Evolutionary conservation across 1,140 invertebrate genomes (phyloP).

Genomic region (Coenobita brevimanus): DNA sequence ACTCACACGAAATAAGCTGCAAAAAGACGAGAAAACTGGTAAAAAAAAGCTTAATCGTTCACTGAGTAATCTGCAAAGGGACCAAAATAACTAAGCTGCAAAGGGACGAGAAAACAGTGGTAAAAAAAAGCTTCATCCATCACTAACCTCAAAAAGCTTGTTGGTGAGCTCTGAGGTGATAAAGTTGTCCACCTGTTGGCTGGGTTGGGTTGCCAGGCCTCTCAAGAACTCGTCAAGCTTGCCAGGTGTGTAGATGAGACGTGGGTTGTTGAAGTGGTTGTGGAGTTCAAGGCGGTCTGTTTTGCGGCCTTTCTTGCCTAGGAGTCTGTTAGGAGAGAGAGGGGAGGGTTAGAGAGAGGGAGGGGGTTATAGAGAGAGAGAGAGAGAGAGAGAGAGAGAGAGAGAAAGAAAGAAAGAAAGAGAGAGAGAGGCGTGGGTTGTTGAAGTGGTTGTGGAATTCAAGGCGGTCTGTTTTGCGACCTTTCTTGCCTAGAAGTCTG

Average conservation of each 20-base stretch:
- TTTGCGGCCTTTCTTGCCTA: constrained; percentile 31
- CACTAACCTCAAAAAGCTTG: constrained; percentile 76
- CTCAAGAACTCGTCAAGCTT: constrained; percentile 76
- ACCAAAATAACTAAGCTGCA: no score
- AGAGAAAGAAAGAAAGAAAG: constrained; percentile 28
- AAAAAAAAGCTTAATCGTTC: no score
- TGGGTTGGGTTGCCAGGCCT: constrained; percentile 76
- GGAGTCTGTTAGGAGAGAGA: constrained; percentile 15
- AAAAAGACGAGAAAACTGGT: no score
- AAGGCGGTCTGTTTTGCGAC: not conserved
- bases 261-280: constrained; percentile 80
- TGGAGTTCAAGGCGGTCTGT: constrained; percentile 73
- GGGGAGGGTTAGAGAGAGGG: not conserved
- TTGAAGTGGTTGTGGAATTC: constrained; percentile 79
- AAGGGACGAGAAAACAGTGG: no score
- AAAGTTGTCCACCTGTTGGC: constrained; percentile 76
- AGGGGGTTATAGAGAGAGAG: not conserved
- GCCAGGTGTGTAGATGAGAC: constrained; percentile 73
- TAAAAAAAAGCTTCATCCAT: no score
- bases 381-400: not conserved
- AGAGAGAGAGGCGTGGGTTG: constrained; percentile 74
- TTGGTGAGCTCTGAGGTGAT: constrained; percentile 77
- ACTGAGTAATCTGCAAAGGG: no score
- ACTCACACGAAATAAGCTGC: no score
- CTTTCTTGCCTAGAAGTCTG: not conserved